These are phyloP conservation scores for Ammodytes marinus DNA, from an alignment of 2,113 vertebrate genomes.

Conservation along the genomic window DNA sequence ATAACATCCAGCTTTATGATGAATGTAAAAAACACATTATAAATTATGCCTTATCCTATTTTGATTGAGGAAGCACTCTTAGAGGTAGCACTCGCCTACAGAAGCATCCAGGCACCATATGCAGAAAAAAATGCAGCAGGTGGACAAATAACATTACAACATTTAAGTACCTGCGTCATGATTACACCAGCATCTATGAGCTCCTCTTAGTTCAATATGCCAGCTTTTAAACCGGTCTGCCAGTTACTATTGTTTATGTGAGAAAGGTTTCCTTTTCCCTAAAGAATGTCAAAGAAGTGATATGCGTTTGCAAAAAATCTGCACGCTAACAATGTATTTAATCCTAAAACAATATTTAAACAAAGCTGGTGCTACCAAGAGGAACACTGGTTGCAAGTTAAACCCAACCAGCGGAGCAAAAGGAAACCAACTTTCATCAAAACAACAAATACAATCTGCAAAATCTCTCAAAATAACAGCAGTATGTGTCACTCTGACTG, in stretches of 20 bases:
- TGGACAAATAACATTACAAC: constrained; percentile 12
- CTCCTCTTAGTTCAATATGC: background rate
- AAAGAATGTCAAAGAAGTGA: background rate
- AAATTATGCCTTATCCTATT: constrained; percentile 11
- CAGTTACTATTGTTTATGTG: background rate
- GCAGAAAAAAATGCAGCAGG: background rate
- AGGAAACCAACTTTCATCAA: background rate
- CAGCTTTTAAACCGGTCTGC: constrained; percentile 15
- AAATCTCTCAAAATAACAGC: background rate
- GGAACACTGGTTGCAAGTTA: background rate
- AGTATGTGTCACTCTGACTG: too few species aligned
- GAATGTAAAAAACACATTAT: constrained; percentile 1
- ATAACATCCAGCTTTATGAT: constrained; percentile 15
- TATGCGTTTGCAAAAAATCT: background rate
- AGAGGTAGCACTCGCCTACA: background rate
- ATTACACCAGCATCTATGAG: constrained; percentile 3
- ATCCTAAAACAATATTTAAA: background rate
- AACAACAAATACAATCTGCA: background rate
- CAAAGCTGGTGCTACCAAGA: background rate
- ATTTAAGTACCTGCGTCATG: constrained; percentile 14
- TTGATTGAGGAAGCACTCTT: background rate
- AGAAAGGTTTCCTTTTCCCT: background rate
- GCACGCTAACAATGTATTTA: background rate
- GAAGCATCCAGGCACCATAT: background rate
- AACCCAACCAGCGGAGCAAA: background rate